phyloP scores from a whole-genome alignment of 2,888 invertebrate genomes.

The Caenorhabditis becei region DNA sequence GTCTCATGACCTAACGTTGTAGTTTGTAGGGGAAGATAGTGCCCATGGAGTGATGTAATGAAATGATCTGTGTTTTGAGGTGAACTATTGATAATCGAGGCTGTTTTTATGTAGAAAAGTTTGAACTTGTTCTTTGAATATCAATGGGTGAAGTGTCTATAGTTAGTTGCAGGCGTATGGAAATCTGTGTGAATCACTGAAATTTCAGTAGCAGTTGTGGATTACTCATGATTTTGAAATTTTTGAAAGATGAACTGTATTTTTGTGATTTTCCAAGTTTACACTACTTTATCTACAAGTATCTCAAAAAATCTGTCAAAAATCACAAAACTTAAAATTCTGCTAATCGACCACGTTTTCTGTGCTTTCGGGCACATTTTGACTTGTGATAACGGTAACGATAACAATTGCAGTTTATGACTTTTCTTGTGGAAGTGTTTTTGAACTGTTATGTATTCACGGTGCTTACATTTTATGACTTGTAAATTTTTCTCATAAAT shows the following conservation, averaged over 20 bases:
- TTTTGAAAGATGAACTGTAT: too few species aligned
- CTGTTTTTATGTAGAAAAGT: too few species aligned
- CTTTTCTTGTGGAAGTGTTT: neutral
- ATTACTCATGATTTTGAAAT: too few species aligned
- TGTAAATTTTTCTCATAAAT: neutral
- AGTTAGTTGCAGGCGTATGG: too few species aligned
- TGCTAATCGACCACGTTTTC: neutral
- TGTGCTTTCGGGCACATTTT: neutral
- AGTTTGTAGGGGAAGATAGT: slow-evolving; percentile 1
- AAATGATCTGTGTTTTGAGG: neutral
- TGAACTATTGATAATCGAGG: neutral
- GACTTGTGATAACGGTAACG: slow-evolving; percentile 1
- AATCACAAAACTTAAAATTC: neutral
- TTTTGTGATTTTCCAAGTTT: too few species aligned
- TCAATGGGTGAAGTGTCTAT: too few species aligned
- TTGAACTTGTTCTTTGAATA: too few species aligned
- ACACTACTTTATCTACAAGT: too few species aligned
- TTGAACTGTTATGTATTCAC: neutral
- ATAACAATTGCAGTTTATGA: neutral
- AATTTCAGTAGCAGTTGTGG: too few species aligned
- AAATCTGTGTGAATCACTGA: too few species aligned
- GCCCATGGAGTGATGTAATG: neutral
- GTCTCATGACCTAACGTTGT: neutral
- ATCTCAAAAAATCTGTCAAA: neutral
- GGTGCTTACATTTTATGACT: neutral